phyloP scores from a whole-genome alignment of 2,797 vertebrate genomes.

The Tapera naevia region DNA sequence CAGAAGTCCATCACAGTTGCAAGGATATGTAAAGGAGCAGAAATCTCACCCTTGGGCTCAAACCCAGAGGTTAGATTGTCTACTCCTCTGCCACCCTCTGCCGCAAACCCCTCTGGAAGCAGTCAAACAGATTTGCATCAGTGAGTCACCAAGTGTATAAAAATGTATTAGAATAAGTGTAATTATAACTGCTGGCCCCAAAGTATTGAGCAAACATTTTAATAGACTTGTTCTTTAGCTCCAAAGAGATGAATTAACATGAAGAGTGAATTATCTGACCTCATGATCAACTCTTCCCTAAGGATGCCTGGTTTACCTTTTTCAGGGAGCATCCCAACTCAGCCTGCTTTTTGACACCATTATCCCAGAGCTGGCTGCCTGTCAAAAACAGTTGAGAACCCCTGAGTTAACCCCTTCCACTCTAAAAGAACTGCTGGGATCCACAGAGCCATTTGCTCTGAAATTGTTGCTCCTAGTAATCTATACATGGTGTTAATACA shows the following conservation, averaged over 20 bases:
- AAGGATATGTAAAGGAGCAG: neutral
- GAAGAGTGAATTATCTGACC: constrained; percentile 30
- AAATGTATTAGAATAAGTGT: constrained; percentile 22
- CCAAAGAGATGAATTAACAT: constrained; percentile 37
- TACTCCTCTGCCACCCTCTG: constrained; percentile 4
- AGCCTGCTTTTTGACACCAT: constrained; percentile 23
- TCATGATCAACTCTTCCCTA: constrained; percentile 1
- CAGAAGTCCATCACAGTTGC: neutral
- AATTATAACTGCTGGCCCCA: constrained; percentile 15
- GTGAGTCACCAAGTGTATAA: constrained; percentile 15
- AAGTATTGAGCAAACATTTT: constrained; percentile 51
- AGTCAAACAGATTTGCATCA: constrained; percentile 48
- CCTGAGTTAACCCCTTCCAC: neutral
- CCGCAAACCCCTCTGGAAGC: constrained; percentile 1
- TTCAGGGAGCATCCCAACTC: neutral
- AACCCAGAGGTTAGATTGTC: neutral
- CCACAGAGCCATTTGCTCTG: neutral
- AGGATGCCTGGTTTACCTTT: neutral
- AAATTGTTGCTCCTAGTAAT: neutral
- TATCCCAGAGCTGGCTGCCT: neutral
- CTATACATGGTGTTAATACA: neutral
- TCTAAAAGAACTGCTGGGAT: neutral
- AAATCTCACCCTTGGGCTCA: neutral
- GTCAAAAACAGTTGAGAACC: neutral
- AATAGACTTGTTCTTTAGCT: constrained; percentile 35